Base-by-base conservation (phyloP, 2,113 vertebrate genomes). In the Neopipo cinnamomea region DNA sequence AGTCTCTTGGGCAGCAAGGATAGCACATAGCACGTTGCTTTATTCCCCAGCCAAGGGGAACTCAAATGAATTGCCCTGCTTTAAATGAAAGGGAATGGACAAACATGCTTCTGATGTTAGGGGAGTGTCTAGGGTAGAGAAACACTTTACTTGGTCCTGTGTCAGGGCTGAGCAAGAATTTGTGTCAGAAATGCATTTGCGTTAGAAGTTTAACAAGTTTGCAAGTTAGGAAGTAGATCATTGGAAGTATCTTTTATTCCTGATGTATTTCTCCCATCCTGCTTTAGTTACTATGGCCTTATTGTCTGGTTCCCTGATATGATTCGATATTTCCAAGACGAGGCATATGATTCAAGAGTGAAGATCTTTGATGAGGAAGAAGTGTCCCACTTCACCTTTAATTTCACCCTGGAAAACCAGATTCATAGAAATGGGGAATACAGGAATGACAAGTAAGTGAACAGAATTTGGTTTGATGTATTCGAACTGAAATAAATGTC, bases 261-360 rank as follows among this genome's bases (percentile, higher is more conserved):
- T 93, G 63, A 81, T 17, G 8, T 31, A 14, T 47, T 20, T 37
- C 33, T 93, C 53, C 82, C 53, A 42, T 81, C 74, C 74, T 83
- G 6, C 65, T 72, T 1, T 95, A 99, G 99, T 95, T 99, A 99
- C 97, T 99, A 99, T 7, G 99, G 99, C 28, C 98, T 99, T 88
- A 99, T 98, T 4, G 99, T 99, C 56, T 99, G 99, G 99, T 99
- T 99, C 94, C 99, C 99, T 13, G 99, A 99, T 76, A 99, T 99
- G 98, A 99, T 99, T 91, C 99, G 99, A 10, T 99, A 99, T 94
- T 98, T 99, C 95, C 99, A 99, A 97, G 99, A 98, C 4, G 98
- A 99, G 89, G 99, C 98, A 2, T 99, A 99, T 14, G 98, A 99
- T 86, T 98, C 98, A 47, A 98, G 98, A 72, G 98, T 99, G 52